phyloP scores from a whole-genome alignment of 2,888 invertebrate species.

The Heliconius cydno region DNA sequence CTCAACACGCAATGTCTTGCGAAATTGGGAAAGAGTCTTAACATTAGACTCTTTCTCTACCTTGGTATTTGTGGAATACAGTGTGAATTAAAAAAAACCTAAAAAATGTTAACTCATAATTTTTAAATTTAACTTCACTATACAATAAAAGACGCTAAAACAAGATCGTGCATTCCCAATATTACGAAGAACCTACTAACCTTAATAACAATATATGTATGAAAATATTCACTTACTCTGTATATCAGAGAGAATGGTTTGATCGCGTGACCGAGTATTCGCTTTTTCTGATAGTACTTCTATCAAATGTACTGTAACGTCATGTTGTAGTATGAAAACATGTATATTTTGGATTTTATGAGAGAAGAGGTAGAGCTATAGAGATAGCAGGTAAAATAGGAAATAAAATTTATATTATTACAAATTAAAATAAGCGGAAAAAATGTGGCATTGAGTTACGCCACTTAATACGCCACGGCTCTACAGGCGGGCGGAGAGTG shows the following conservation, averaged over 20 bases:
- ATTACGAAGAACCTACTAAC: slow-evolving; percentile 1
- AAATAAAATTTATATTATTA: too few species aligned
- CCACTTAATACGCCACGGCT: too few species aligned
- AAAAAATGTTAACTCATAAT: too few species aligned
- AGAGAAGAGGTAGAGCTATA: not conserved
- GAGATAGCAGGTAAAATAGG: not conserved
- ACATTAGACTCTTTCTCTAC: too few species aligned
- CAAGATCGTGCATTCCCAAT: not conserved
- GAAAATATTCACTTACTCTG: not conserved
- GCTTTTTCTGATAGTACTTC: slow-evolving; percentile 8
- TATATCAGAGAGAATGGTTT: slow-evolving; percentile 1
- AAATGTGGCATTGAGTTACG: not conserved
- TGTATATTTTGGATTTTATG: not conserved
- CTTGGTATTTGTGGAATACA: too few species aligned
- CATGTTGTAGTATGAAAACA: slow-evolving; percentile 1
- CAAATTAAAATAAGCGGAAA: too few species aligned
- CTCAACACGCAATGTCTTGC: not conserved
- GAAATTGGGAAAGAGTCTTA: not conserved
- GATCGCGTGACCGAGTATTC: slow-evolving; percentile 13
- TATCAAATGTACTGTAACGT: slow-evolving; percentile 10
- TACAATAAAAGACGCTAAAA: not conserved
- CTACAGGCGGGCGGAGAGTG: too few species aligned
- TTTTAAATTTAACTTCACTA: not conserved
- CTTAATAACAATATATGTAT: slow-evolving; percentile 1
- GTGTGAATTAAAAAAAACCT: not conserved